These are phyloP conservation scores for Meles meles DNA, from an alignment of 2,113 vertebrate genomes.

Conservation along the genomic window DNA sequence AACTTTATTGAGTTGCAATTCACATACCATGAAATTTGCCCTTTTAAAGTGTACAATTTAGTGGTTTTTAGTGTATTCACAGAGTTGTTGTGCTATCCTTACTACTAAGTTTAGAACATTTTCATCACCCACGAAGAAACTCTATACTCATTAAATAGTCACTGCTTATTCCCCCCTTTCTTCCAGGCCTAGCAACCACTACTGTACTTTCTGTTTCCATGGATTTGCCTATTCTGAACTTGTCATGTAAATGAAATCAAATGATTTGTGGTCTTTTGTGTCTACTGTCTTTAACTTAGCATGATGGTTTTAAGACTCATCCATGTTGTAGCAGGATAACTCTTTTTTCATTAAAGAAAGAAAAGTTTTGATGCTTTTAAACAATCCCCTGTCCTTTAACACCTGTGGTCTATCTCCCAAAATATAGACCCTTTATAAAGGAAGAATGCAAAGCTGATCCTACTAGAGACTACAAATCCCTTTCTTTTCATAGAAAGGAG, in stretches of 20 bases:
- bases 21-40: background rate
- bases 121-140: background rate
- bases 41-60: background rate
- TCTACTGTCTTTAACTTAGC: background rate
- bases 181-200: background rate
- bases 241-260: background rate
- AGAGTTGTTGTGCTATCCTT: background rate
- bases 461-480: background rate
- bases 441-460: background rate
- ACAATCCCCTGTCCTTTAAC: background rate
- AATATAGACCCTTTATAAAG: background rate
- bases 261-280: background rate
- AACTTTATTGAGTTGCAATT: background rate
- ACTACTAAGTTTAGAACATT: background rate
- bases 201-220: background rate
- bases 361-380: background rate
- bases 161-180: background rate
- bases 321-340: background rate
- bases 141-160: background rate
- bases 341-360: background rate
- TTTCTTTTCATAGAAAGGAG: background rate
- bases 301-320: background rate
- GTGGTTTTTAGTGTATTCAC: background rate
- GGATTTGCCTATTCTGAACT: background rate
- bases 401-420: background rate